phyloP scores from a whole-genome alignment of 1,140 invertebrate genomes.

The Camponotus vicinus region DNA sequence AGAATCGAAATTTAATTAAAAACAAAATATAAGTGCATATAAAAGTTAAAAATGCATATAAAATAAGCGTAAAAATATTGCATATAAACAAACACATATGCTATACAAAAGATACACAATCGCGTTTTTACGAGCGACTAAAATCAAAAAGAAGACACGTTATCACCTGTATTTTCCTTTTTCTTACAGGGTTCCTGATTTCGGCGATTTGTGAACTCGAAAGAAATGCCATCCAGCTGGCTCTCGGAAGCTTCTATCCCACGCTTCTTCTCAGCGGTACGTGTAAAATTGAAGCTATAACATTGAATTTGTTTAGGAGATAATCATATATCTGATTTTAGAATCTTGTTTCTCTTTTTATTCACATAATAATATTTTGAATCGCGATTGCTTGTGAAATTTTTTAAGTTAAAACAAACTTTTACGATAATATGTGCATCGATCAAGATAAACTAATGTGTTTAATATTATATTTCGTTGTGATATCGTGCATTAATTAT shows the following conservation, averaged over 20 bases:
- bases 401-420: not conserved
- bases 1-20: too few relatives aligned
- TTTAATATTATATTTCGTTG: not conserved
- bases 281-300: slow-evolving; percentile 64
- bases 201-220: slow-evolving; percentile 97
- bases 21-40: too few relatives aligned
- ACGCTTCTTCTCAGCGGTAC: slow-evolving; percentile 94
- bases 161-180: not conserved
- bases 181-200: slow-evolving; percentile 92
- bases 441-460: not conserved
- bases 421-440: not conserved
- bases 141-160: not conserved
- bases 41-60: not conserved
- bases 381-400: not conserved
- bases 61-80: not conserved
- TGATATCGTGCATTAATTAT: not conserved
- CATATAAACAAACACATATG: not conserved
- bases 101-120: too few relatives aligned
- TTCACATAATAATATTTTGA: not conserved
- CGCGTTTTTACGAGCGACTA: too few relatives aligned
- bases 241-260: slow-evolving; percentile 97
- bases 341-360: not conserved
- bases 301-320: not conserved
- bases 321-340: not conserved
- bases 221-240: slow-evolving; percentile 97